Evolutionary conservation across 2,888 invertebrate species (phyloP), one percentile per base, ranked within the genome.

Genomic region (Sesia bembeciformis): DNA sequence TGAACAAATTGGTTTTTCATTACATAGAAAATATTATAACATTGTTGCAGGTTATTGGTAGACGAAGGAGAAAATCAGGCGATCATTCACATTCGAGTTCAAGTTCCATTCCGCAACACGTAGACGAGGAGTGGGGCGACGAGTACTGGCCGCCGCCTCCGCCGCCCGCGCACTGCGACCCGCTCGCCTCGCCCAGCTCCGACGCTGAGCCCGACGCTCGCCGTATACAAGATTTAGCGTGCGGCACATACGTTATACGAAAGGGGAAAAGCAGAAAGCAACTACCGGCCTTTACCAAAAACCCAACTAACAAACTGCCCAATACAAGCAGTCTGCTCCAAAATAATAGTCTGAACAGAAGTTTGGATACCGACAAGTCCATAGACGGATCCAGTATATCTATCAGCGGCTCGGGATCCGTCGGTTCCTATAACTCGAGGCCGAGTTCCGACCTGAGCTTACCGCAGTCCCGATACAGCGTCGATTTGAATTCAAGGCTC

Each of bases 171-270:
- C 90, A 91, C 53, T 92, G 91, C 64, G 92, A 92, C 57, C 92
- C 93, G 5, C 90, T 93, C 4, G 91, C 92, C 5, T 94, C 94
- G 0, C 93, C 94, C 4, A 92, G 91, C 62, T 94, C 94, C 4
- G 94, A 94, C 70, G 77, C 65, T 40, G 89, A 90, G 55, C 67
- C 76, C 5, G 89, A 90, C 55, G 66, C 68, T 23, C 77, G 88
- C 51, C 75, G 84, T 43, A 60, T 65, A 40, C 81, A 81, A 59
- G 87, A 85, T 59, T 64, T 82, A 49, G 78, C 83, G 3, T 81
- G 92, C 59, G 95, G 95, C 40, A 96, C 96, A n/a, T 96, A 96
- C 72, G 93, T 96, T 46, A 94, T 96, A 58, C 90, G 96, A 51
- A 92, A 94, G 60, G 94, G 94, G 52, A 92, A 94, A 68, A 93